Conservation (phyloP, 2,888 invertebrate species). For the Xanthia icteritia region DNA sequence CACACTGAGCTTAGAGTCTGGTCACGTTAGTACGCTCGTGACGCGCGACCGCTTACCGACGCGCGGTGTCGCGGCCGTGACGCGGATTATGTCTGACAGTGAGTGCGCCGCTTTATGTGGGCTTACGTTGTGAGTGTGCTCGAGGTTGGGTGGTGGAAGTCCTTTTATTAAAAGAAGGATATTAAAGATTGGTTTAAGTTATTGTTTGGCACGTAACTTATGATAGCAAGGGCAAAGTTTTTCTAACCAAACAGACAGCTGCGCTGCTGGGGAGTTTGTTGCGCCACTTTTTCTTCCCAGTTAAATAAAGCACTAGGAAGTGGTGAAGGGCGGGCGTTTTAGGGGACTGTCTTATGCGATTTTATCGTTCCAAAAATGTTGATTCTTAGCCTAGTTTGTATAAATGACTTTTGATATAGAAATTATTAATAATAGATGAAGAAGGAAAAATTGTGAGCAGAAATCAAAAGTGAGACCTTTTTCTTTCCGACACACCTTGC, state of each 20-base stretch:
- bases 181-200: background rate
- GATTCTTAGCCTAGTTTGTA: background rate
- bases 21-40: constrained; percentile 51
- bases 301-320: background rate
- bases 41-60: constrained; percentile 36
- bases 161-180: constrained; percentile 13
- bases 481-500: background rate
- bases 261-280: background rate
- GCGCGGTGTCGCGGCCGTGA: constrained; percentile 36
- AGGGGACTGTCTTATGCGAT: background rate
- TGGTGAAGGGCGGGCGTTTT: background rate
- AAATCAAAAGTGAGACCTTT: background rate
- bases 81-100: constrained; percentile 53
- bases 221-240: background rate
- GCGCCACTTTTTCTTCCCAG: background rate
- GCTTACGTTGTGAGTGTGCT: constrained; percentile 27
- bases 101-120: constrained; percentile 59
- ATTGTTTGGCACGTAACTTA: background rate
- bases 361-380: background rate
- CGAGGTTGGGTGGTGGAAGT: background rate
- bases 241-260: background rate
- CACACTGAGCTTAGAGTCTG: constrained; percentile 35
- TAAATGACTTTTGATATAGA: background rate
- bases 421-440: background rate
- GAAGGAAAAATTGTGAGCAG: background rate